Evolutionary conservation across 2,888 invertebrate species (phyloP).

Genomic region (Sinhomidia bicolor): DNA sequence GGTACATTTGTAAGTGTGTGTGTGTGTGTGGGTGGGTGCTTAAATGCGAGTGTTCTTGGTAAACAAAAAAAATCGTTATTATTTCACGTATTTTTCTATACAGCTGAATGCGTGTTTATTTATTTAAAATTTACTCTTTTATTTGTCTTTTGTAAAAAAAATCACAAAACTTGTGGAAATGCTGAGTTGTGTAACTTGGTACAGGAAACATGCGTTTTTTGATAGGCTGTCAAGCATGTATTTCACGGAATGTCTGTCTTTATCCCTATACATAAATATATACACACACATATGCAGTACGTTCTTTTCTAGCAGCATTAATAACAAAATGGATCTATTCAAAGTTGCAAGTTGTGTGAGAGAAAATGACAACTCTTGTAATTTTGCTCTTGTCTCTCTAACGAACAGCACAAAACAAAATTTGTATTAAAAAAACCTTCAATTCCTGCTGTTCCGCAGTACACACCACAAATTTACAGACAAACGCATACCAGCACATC

Average conservation of each 20-base stretch:
- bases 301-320: background rate
- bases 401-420: background rate
- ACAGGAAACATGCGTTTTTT: too few species aligned
- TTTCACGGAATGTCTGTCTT: too few species aligned
- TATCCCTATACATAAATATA: too few species aligned
- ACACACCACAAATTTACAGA: background rate
- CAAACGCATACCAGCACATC: too few species aligned
- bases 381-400: slow-evolving; percentile 32
- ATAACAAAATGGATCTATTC: background rate
- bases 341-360: background rate
- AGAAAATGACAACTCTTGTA: slow-evolving; percentile 25
- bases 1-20: background rate
- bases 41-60: background rate
- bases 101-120: background rate
- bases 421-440: background rate
- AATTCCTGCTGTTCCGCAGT: background rate
- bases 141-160: background rate
- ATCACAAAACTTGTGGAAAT: background rate
- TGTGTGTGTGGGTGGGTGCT: background rate
- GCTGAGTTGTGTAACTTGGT: too few species aligned
- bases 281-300: background rate
- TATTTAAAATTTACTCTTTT: background rate
- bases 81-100: background rate
- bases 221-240: too few species aligned
- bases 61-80: background rate